These are phyloP conservation scores for Sialia sialis DNA, from an alignment of 2,113 vertebrate species.

Conservation along the genomic window DNA sequence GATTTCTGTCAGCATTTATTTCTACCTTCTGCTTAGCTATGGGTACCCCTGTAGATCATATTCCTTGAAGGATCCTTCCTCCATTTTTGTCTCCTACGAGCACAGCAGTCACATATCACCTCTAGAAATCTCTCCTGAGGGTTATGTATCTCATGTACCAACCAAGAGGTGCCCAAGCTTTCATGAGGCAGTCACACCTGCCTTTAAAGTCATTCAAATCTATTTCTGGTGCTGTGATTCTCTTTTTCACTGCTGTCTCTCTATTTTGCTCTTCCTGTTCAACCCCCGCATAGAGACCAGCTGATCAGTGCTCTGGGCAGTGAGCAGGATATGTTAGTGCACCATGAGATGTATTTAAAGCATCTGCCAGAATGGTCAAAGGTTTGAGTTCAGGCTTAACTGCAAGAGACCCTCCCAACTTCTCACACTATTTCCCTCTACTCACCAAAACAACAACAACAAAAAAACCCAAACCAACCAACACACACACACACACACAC, in stretches of 20 bases:
- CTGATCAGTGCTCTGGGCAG: neutral
- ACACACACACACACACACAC: fast-evolving
- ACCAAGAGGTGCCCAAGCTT: neutral
- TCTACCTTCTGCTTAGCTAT: neutral
- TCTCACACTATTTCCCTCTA: neutral
- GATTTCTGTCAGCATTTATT: neutral
- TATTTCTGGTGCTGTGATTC: neutral
- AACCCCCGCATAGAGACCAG: neutral
- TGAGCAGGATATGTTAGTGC: neutral
- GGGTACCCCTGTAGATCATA: neutral
- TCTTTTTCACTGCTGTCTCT: neutral
- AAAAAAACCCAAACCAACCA: neutral
- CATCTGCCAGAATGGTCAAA: neutral
- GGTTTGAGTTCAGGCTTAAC: neutral
- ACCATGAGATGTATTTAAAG: neutral
- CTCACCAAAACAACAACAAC: neutral
- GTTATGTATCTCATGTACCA: neutral
- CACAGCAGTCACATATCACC: neutral
- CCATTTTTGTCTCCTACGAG: neutral
- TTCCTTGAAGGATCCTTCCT: neutral
- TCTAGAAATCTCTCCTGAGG: neutral
- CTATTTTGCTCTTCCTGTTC: neutral
- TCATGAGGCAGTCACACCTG: neutral
- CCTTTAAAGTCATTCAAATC: neutral
- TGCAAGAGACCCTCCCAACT: neutral